These are phyloP conservation scores for Vanessa cardui DNA, from an alignment of 2,888 invertebrate species.

Conservation along the genomic window DNA sequence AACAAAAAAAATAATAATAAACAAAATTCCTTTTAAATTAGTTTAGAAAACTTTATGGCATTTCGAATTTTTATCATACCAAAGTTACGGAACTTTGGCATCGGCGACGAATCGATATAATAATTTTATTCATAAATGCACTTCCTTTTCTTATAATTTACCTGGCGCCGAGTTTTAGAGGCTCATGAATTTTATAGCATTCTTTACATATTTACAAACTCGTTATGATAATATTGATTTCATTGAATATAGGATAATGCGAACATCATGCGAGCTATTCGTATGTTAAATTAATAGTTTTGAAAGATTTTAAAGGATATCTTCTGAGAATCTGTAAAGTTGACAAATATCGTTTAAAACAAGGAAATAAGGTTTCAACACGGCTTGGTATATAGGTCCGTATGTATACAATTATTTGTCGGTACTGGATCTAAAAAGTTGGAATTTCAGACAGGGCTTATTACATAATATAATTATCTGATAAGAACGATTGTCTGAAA, in stretches of 20 bases:
- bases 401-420: too few relatives aligned
- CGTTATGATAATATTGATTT: slow-evolving; percentile 37
- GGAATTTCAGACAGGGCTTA: too few relatives aligned
- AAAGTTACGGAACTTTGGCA: background rate
- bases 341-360: background rate
- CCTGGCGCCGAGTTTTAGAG: slow-evolving; percentile 34
- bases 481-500: too few relatives aligned
- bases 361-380: slow-evolving; percentile 2
- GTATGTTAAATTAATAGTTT: slow-evolving; percentile 25
- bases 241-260: slow-evolving; percentile 24
- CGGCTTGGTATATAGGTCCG: background rate
- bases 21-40: background rate
- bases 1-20: background rate
- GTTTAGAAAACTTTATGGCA: background rate
- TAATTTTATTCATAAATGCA: slow-evolving; percentile 29
- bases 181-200: slow-evolving; percentile 36
- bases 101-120: background rate
- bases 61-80: slow-evolving; percentile 3
- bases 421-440: too few relatives aligned
- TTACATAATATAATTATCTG: too few relatives aligned
- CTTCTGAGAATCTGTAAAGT: slow-evolving; percentile 13
- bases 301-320: slow-evolving; percentile 14
- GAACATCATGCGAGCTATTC: slow-evolving; percentile 24
- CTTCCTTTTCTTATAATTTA: slow-evolving; percentile 30
- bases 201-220: slow-evolving; percentile 35